phyloP scores from a whole-genome alignment of 2,797 vertebrate species.

The Neoniphon sammara region DNA sequence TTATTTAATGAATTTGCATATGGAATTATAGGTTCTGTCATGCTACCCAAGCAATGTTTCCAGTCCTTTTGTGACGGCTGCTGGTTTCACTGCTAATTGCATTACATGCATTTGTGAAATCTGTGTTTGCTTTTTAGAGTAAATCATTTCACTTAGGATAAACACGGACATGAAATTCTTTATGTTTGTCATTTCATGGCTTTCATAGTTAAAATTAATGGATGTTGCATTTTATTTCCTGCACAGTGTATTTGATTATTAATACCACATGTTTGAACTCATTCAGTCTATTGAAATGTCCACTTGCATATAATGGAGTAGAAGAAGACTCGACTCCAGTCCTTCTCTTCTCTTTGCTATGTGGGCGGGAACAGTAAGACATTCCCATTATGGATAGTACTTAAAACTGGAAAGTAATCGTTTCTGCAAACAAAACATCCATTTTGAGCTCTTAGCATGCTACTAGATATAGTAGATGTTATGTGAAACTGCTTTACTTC shows the following conservation, averaged over 20 bases:
- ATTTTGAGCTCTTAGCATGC: no score
- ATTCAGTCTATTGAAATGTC: constrained; percentile 4
- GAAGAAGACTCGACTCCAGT: neutral
- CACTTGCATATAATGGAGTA: neutral
- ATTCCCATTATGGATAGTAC: no score
- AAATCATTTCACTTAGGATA: neutral
- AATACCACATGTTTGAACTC: neutral
- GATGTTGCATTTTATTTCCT: neutral
- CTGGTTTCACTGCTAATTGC: neutral
- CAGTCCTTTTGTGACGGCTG: neutral
- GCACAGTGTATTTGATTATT: neutral
- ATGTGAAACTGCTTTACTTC: no score
- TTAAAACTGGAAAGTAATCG: no score
- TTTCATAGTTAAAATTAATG: neutral
- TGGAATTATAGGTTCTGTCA: neutral
- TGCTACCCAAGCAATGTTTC: neutral
- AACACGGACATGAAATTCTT: neutral
- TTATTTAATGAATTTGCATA: neutral
- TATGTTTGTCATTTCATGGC: constrained; percentile 14
- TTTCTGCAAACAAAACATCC: no score
- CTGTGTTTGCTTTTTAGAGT: neutral
- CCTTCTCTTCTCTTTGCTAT: no score
- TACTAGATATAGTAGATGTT: no score
- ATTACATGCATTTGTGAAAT: neutral
- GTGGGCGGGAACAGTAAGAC: no score